Conservation (phyloP, 2,888 invertebrate species). For the Andrena bicolor region DNA sequence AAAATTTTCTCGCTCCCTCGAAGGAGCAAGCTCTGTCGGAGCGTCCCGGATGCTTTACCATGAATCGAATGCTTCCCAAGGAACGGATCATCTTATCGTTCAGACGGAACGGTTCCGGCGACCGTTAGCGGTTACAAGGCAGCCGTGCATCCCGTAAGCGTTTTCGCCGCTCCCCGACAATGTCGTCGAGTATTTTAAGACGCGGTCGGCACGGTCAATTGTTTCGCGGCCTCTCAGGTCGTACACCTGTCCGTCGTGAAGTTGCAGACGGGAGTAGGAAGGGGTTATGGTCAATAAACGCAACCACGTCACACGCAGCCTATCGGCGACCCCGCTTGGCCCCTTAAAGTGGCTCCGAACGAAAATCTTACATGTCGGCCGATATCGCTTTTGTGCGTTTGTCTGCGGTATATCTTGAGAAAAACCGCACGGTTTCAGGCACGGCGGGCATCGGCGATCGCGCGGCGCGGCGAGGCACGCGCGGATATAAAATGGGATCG, state of each 20-base stretch:
- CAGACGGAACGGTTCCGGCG: not conserved
- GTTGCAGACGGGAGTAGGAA: slow-evolving; percentile 80
- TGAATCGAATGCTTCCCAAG: slow-evolving; percentile 22
- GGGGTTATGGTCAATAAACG: slow-evolving; percentile 85
- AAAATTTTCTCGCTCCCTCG: slow-evolving; percentile 44
- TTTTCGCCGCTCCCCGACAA: slow-evolving; percentile 9
- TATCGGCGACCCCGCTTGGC: slow-evolving; percentile 83
- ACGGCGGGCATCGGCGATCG: slow-evolving; percentile 21
- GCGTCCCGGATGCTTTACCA: slow-evolving; percentile 17
- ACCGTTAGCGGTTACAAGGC: slow-evolving; percentile 13
- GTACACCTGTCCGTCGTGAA: slow-evolving; percentile 78
- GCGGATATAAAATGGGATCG: slow-evolving; percentile 60
- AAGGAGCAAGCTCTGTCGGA: slow-evolving; percentile 21
- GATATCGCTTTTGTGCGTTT: slow-evolving; percentile 78
- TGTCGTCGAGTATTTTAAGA: slow-evolving; percentile 62
- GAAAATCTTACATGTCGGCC: slow-evolving; percentile 83
- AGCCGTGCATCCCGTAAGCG: not conserved
- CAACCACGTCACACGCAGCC: slow-evolving; percentile 84
- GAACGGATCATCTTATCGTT: slow-evolving; percentile 13
- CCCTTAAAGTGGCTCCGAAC: slow-evolving; percentile 82
- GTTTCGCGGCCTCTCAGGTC: slow-evolving; percentile 68
- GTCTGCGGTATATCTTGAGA: slow-evolving; percentile 70
- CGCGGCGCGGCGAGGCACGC: slow-evolving; percentile 42
- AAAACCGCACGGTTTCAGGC: slow-evolving; percentile 48
- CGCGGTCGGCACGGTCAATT: slow-evolving; percentile 68